phyloP scores from a whole-genome alignment of 2,888 invertebrate species.

The Endotricha flammealis region DNA sequence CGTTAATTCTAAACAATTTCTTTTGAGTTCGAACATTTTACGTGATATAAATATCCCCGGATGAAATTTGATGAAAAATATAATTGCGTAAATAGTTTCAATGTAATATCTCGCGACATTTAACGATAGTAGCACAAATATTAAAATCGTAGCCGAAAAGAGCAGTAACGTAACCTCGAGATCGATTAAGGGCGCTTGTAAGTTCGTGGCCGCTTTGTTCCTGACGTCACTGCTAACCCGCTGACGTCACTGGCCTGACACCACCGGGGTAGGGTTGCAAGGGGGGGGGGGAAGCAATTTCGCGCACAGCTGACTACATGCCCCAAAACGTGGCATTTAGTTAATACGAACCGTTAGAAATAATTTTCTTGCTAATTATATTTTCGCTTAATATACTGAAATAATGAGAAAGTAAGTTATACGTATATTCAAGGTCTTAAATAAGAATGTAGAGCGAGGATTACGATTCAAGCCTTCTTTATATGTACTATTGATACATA shows the following conservation, averaged over 20 bases:
- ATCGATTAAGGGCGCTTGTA: constrained; percentile 64
- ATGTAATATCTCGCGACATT: too few species aligned
- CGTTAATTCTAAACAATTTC: too few species aligned
- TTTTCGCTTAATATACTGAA: neutral
- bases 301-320: constrained; percentile 65
- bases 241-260: constrained; percentile 60
- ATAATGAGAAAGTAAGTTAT: too few species aligned
- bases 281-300: constrained; percentile 51
- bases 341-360: constrained; percentile 16
- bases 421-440: too few species aligned
- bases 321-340: constrained; percentile 37
- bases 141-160: neutral
- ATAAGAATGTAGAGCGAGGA: too few species aligned
- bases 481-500: too few species aligned
- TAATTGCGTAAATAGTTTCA: too few species aligned
- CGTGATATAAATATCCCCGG: too few species aligned
- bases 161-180: constrained; percentile 60
- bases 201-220: constrained; percentile 56
- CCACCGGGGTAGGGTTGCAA: constrained; percentile 35
- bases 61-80: too few species aligned
- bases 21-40: too few species aligned
- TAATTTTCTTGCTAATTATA: constrained; percentile 9
- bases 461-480: too few species aligned
- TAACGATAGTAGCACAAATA: too few species aligned
- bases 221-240: constrained; percentile 63